Percentiles rank a stretch among this genome's conserved stretches.
Evolutionary conservation across 2,888 invertebrate genomes (phyloP).

Genomic region (Lamproptera curius): DNA sequence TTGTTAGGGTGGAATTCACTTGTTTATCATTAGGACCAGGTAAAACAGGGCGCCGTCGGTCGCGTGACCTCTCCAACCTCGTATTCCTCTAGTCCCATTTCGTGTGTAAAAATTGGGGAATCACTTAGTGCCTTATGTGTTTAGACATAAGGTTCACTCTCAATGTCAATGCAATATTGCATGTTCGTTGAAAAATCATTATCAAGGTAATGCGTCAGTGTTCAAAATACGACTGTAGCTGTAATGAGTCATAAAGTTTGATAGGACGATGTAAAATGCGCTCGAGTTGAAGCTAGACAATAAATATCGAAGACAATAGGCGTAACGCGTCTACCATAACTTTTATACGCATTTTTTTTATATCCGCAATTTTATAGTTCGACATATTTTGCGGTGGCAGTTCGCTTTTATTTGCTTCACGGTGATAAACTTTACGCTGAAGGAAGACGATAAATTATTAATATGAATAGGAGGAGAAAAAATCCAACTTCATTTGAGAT

Average conservation of each 20-base stretch:
- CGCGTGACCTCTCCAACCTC: conserved; percentile 51
- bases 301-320: conserved; percentile 19
- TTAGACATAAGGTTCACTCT: conserved; percentile 34
- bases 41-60: conserved; percentile 55
- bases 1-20: conserved; percentile 47
- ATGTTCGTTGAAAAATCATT: conserved; percentile 45
- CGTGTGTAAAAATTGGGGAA: conserved; percentile 3
- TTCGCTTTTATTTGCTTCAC: conserved; percentile 17
- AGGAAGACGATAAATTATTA: conserved; percentile 18
- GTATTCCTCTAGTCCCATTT: conserved; percentile 36
- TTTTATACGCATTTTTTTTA: conserved; percentile 22
- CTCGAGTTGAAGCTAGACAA: conserved; percentile 5
- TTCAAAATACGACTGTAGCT: conserved; percentile 49
- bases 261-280: conserved; percentile 9
- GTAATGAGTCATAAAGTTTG: conserved; percentile 51
- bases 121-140: conserved; percentile 25
- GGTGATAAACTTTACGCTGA: conserved; percentile 14
- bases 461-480: conserved; percentile 1
- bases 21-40: conserved; percentile 56
- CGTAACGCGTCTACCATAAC: conserved; percentile 14
- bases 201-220: conserved; percentile 68
- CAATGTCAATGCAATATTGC: conserved; percentile 22
- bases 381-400: conserved; percentile 14
- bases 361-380: conserved; percentile 20
- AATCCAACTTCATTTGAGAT: conserved; percentile 6